phyloP scores from a whole-genome alignment of 37 sponge, comb jelly and placozoan genomes.

The Halisarca cf. caerulea region DNA sequence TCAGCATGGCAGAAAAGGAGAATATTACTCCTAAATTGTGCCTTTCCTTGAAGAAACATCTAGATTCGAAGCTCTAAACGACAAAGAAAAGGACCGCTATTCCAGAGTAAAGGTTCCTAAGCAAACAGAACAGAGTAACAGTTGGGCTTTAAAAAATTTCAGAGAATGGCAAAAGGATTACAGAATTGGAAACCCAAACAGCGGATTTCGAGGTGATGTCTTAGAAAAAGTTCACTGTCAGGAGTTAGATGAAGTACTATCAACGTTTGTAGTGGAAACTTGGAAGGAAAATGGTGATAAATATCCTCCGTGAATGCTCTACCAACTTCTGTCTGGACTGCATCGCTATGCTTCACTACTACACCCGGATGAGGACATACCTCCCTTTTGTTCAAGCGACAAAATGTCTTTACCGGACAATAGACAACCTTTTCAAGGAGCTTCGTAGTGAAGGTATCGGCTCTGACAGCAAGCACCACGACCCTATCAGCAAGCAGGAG shows the following conservation, averaged over 20 bases:
- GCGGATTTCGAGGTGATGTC: background rate
- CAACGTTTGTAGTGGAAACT: slow-evolving; percentile 18
- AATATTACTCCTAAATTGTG: slow-evolving; percentile 1
- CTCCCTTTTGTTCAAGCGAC: background rate
- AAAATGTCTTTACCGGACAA: background rate
- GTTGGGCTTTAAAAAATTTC: slow-evolving; percentile 7
- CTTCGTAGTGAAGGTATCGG: background rate
- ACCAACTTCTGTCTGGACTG: slow-evolving; percentile 7
- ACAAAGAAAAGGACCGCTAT: background rate
- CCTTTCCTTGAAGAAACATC: slow-evolving; percentile 9
- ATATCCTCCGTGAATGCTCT: background rate
- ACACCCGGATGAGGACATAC: slow-evolving; percentile 1
- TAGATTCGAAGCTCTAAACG: background rate
- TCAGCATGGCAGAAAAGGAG: background rate
- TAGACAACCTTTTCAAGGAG: slow-evolving; percentile 1
- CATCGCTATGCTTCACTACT: background rate
- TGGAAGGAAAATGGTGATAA: background rate
- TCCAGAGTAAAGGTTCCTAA: slow-evolving; percentile 1
- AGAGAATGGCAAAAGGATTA: background rate
- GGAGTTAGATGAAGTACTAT: slow-evolving; percentile 13
- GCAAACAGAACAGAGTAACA: slow-evolving; percentile 16
- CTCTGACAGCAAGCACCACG: background rate
- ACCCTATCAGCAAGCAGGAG: slow-evolving; percentile 11
- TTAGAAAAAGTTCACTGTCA: background rate
- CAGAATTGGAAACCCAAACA: background rate